Percentiles rank a stretch among this genome's conserved stretches.
phyloP scores from a whole-genome alignment of 2,113 vertebrate species.

The Ptyas mucosa region DNA sequence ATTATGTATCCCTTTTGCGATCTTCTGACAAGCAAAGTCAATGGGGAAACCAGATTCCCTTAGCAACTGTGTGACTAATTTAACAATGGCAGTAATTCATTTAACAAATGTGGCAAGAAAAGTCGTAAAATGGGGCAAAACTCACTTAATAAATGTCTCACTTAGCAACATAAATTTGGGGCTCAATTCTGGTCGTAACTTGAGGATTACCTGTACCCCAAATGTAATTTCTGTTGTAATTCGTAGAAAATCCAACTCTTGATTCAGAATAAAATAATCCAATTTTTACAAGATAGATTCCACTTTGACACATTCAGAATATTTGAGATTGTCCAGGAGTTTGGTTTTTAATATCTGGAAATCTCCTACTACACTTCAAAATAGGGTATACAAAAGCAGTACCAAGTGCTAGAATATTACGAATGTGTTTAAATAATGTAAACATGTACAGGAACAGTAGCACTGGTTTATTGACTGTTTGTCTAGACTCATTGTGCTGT shows the following conservation, averaged over 20 bases:
- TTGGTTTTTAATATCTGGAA: not conserved
- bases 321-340: not conserved
- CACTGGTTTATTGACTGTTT: not conserved
- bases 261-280: not conserved
- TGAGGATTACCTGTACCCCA: not conserved
- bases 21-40: too few relatives aligned
- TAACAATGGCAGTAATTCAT: too few relatives aligned
- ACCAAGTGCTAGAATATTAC: not conserved
- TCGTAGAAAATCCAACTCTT: not conserved
- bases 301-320: not conserved
- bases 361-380: not conserved
- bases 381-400: not conserved
- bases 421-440: not conserved
- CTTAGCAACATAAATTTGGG: too few relatives aligned
- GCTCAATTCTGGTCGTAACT: too few relatives aligned
- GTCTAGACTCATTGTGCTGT: not conserved
- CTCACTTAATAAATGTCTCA: too few relatives aligned
- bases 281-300: not conserved
- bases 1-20: too few relatives aligned
- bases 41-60: too few relatives aligned
- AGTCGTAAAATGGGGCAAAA: too few relatives aligned
- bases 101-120: too few relatives aligned
- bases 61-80: too few relatives aligned
- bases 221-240: not conserved
- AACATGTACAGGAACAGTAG: not conserved